Percentiles rank a stretch among this genome's conserved stretches.
Conservation (phyloP, 2,888 invertebrate species). For the Clepsis dumicolana region DNA sequence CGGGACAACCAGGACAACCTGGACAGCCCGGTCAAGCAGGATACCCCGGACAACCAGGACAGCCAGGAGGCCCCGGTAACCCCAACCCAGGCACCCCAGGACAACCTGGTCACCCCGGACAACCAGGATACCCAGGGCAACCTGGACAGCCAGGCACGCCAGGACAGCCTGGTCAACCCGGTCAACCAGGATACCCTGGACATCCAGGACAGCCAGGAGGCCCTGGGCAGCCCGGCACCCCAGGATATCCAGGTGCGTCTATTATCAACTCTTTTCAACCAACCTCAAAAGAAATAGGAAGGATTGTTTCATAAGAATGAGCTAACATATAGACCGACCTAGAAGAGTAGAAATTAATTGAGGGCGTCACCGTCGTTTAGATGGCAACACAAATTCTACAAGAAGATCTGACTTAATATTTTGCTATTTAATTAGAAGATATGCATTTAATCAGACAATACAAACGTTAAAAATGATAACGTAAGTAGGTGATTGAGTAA, state of each 20-base stretch:
- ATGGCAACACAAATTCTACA: too few species aligned
- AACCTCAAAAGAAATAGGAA: too few species aligned
- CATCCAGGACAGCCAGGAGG: constrained; percentile 25
- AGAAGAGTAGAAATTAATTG: too few species aligned
- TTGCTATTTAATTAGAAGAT: too few species aligned
- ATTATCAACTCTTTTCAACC: too few species aligned
- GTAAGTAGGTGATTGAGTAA: too few species aligned
- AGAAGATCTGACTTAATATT: too few species aligned
- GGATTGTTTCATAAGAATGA: neutral
- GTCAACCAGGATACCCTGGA: constrained; percentile 30
- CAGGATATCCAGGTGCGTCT: constrained; percentile 39
- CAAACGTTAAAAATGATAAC: too few species aligned
- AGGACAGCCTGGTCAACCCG: constrained; percentile 22
- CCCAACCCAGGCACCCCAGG: constrained; percentile 51
- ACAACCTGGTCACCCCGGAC: too few species aligned
- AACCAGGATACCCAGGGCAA: constrained; percentile 46
- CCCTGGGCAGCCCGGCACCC: constrained; percentile 31
- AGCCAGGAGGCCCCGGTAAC: constrained; percentile 24
- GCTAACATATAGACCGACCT: too few species aligned
- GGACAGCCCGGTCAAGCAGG: constrained; percentile 42
- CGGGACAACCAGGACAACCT: constrained; percentile 32
- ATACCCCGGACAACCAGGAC: constrained; percentile 43
- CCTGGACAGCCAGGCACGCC: constrained; percentile 51
- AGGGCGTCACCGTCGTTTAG: too few species aligned
- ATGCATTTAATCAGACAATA: too few species aligned